phyloP scores from a whole-genome alignment of 1,140 invertebrate species.

The Wasmannia auropunctata region DNA sequence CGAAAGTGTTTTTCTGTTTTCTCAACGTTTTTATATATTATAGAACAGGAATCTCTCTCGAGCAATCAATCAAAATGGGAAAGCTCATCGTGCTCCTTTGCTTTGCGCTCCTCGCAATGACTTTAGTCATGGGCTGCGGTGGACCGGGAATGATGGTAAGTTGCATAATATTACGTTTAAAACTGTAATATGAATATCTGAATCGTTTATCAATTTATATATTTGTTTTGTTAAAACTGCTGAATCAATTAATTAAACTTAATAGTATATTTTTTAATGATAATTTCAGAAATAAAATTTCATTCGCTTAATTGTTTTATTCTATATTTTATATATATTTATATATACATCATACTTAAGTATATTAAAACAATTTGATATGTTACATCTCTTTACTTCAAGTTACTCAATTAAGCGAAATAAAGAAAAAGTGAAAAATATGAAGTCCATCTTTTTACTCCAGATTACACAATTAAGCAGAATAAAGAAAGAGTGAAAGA shows the following conservation, averaged over 20 bases:
- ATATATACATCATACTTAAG: no score
- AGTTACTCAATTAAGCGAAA: not conserved
- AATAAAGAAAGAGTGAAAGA: not conserved
- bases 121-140: constrained; percentile 37
- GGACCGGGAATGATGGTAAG: constrained; percentile 56
- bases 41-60: not conserved
- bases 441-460: not conserved
- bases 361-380: not conserved
- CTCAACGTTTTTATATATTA: not conserved
- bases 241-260: constrained; percentile 1
- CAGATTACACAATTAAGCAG: not conserved
- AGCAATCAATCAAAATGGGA: constrained; percentile 61
- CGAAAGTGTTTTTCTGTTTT: not conserved
- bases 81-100: constrained; percentile 62
- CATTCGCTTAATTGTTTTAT: not conserved
- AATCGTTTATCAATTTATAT: not conserved
- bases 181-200: not conserved
- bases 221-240: not conserved
- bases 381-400: not conserved
- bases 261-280: not conserved
- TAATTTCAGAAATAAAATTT: not conserved
- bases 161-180: not conserved
- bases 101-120: constrained; percentile 43
- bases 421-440: not conserved
- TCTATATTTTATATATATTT: not conserved